Conservation (phyloP, 2,113 vertebrate species). For the Nycticebus coucang region DNA sequence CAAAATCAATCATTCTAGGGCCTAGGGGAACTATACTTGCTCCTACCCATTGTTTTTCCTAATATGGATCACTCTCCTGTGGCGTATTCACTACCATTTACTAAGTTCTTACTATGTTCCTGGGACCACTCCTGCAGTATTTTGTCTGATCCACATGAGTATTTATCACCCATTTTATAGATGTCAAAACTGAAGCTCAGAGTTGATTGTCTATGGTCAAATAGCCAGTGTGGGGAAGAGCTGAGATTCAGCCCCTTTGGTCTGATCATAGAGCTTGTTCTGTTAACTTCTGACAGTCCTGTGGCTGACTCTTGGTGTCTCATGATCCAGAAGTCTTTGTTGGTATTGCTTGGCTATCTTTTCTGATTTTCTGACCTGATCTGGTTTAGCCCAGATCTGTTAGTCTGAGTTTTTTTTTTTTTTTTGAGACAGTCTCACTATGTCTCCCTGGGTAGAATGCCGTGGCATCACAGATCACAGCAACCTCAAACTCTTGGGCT, state of each 20-base stretch:
- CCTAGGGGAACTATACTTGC: not conserved
- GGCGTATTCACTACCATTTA: not conserved
- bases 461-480: no score
- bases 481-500: no score
- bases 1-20: not conserved
- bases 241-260: not conserved
- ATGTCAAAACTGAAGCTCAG: not conserved
- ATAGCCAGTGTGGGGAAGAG: not conserved
- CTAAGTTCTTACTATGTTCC: not conserved
- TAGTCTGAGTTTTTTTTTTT: no score
- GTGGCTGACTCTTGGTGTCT: not conserved
- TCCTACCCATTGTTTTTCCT: not conserved
- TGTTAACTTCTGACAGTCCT: not conserved
- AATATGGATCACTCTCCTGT: not conserved
- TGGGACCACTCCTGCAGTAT: not conserved
- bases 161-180: not conserved
- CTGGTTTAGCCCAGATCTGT: not conserved
- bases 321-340: not conserved
- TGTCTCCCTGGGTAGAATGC: no score
- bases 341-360: not conserved
- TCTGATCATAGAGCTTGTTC: rapidly evolving
- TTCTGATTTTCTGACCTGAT: not conserved
- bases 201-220: not conserved
- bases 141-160: not conserved
- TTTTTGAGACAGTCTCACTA: no score